phyloP scores from a whole-genome alignment of 1,140 invertebrate species.

The Pristionchus pacificus region DNA sequence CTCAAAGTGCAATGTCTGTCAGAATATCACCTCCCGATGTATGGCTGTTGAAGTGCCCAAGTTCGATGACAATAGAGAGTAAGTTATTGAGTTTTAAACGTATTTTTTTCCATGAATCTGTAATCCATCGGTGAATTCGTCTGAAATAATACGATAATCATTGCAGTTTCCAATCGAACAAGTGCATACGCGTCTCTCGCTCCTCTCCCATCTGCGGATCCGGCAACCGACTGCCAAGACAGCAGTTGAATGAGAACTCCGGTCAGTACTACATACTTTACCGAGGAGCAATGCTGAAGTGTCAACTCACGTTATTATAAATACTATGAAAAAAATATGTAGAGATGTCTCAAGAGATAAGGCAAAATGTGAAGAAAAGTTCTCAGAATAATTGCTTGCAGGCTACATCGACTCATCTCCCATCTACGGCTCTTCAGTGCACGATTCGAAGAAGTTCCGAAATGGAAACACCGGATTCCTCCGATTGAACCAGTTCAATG shows the following conservation, averaged over 20 bases:
- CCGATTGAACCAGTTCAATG: constrained; percentile 54
- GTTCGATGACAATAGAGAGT: constrained; percentile 46
- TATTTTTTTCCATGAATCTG: no score
- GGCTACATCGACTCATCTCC: constrained; percentile 54
- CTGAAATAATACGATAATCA: neutral
- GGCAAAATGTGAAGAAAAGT: no score
- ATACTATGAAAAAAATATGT: no score
- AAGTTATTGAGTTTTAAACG: no score
- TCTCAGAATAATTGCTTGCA: constrained; percentile 7
- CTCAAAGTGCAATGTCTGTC: constrained; percentile 56
- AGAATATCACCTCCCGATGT: constrained; percentile 53
- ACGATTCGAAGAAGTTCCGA: constrained; percentile 51
- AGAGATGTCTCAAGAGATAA: no score
- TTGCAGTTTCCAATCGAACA: constrained; percentile 47
- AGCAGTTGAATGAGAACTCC: constrained; percentile 56
- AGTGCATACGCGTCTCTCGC: constrained; percentile 50
- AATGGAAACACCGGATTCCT: constrained; percentile 47
- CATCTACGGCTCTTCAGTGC: constrained; percentile 48
- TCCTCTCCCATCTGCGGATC: constrained; percentile 57
- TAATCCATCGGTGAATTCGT: no score
- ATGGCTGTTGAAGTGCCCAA: constrained; percentile 50
- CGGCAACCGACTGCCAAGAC: constrained; percentile 49
- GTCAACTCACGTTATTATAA: neutral
- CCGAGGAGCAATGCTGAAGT: neutral
- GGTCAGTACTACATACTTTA: constrained; percentile 13